Base-by-base conservation (phyloP, 1,140 invertebrate species). In the Drosophila busckii region DNA sequence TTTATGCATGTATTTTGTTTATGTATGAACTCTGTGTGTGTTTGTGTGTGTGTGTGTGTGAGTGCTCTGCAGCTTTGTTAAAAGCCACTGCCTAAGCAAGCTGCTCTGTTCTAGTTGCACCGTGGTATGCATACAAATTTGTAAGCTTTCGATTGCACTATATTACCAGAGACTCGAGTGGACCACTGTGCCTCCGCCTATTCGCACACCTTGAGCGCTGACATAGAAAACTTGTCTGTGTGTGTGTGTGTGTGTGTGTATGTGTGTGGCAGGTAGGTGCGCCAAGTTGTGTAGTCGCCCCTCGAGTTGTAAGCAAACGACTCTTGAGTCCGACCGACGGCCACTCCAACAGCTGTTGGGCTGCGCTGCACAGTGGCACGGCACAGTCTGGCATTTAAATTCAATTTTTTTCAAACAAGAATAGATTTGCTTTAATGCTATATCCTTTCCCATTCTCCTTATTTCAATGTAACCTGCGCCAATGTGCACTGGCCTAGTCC, bases 221-320 rank as follows among this genome's bases (percentile, higher is more conserved):
- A 49, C 62, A 70, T 71, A 66, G 68, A 61, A 70, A 70, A 71
- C 69, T 69, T 73, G 62, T 73, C 68, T 67, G 73, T 50, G 70
- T 45, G 68, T 59, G 68, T 66, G 67, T 34, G 45, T 31, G 19
- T 35, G 20, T 35, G 31, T 48, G 25, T 23, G 25, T 34, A 35
- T 20, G 20, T 35, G 25, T 48, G 25, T 45, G n/a, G 42, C 38
- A 22, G 52, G 50, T 26, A 46, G 58, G 50, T 50, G 58, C 55
- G 58, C 42, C 52, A 28, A 37, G 28, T 29, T 16, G 42, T n/a
- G 22, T 52, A 55, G n/a, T n/a, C 58, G 52, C 58, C 58, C 52
- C 58, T 35, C 35, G 13, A 42, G 49, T 20, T 50, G 46, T 38
- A 20, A 10, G 9, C 46, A 31, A 28, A 37, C 23, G 26, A 50